Evolutionary conservation across 2,113 vertebrate species (phyloP).

Genomic region (Nothocercus nigrocapillus): DNA sequence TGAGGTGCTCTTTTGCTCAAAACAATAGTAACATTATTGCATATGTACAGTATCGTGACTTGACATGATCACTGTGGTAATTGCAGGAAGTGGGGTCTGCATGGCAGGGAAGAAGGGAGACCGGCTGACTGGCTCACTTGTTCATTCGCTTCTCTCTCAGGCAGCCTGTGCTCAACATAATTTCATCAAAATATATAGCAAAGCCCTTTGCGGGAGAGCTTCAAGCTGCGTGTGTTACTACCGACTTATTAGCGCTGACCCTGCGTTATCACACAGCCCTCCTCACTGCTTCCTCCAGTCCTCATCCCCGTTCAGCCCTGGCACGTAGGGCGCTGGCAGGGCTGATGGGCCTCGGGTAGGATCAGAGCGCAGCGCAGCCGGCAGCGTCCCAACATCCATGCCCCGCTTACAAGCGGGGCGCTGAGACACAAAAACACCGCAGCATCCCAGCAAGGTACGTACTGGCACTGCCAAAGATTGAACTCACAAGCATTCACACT

Average conservation of each 20-base stretch:
- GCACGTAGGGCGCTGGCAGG: neutral
- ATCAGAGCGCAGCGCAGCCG: neutral
- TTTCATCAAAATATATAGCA: neutral
- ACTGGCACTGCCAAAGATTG: fast-evolving
- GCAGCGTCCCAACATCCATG: fast-evolving
- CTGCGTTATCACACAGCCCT: neutral
- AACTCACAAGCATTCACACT: neutral
- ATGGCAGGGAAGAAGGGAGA: neutral
- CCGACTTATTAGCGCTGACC: neutral
- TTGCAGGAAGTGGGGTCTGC: fast-evolving
- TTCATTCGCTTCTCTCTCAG: neutral
- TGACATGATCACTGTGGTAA: fast-evolving
- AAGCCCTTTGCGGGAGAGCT: neutral
- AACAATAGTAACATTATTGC: neutral
- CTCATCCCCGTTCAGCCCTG: neutral
- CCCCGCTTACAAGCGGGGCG: neutral
- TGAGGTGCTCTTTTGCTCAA: neutral
- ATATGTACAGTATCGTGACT: neutral
- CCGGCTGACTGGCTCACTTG: neutral
- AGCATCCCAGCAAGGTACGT: neutral
- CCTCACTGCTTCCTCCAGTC: fast-evolving
- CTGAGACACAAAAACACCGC: neutral
- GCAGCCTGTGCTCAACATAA: neutral
- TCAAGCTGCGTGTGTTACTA: neutral
- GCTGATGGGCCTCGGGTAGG: fast-evolving